Evolutionary conservation across 1,140 invertebrate genomes (phyloP), one percentile per base, ranked within the genome.

Genomic region (Pachyrhynchus sulphureomaculatus): DNA sequence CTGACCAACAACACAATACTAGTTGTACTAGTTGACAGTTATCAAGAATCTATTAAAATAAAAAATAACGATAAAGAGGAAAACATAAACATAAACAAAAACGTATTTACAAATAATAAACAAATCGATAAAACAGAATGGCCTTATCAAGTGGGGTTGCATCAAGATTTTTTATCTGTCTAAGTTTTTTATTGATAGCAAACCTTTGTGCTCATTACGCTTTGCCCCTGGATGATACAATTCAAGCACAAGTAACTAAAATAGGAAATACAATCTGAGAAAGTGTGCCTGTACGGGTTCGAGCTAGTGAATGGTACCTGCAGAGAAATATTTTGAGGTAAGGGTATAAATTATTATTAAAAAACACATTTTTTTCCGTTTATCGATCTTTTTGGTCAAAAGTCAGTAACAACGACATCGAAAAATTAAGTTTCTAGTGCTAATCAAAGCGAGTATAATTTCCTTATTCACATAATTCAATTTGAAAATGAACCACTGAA

Each of bases 301-400:
- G 44, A 47, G 23, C 9, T n/a, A 15, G 44, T 47, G 23, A 47
- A 47, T n/a, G 44, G 44, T 20, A 47, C 44, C n/a, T 47, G 44
- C 23, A 47, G 23, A 9, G 44, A 47, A n/a, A 47, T 47, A 47
- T 47, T 47, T 47, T 47, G 21, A 47, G 1, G n/a, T n/a, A n/a
- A n/a, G n/a, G n/a, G n/a, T n/a, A n/a, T n/a, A n/a, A n/a, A n/a
- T n/a, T n/a, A n/a, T n/a, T n/a, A n/a, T n/a, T n/a, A n/a, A n/a
- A n/a, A n/a, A n/a, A n/a, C n/a, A n/a, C n/a, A n/a, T n/a, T n/a
- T n/a, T n/a, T n/a, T n/a, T n/a, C n/a, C n/a, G n/a, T n/a, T n/a
- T n/a, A n/a, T n/a, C n/a, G n/a, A n/a, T n/a, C n/a, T n/a, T n/a
- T n/a, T n/a, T n/a, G n/a, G n/a, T n/a, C n/a, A n/a, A n/a, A n/a